Base-by-base conservation (phyloP, 2,888 invertebrate species). In the Acanthosepion lycidas region DNA sequence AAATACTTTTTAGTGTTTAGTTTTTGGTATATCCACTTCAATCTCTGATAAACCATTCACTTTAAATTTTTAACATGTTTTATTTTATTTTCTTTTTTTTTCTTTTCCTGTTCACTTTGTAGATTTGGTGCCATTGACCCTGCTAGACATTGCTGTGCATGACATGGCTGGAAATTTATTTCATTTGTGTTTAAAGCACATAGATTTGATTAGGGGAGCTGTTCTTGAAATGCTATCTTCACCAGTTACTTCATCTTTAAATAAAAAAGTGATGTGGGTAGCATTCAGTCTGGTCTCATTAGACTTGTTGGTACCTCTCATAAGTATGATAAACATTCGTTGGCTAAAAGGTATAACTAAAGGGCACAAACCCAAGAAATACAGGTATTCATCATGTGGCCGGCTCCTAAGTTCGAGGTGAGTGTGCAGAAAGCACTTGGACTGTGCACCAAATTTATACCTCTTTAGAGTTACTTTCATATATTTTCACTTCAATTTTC, bases 331-430 rank as follows among this genome's bases (percentile, higher is more conserved):
- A 78, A 78, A 78, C 78, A 78, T 78, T 33, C 9, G n/a, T 15
- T 78, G 78, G 78, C 78, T 78, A 78, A 78, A 78, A 78, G 78
- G 78, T n/a, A n/a, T 78, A 78, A 78, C n/a, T 33, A 78, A 78
- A 78, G n/a, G 15, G 78, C 78, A 33, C 78, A 78, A 78, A n/a
- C 78, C 78, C n/a, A 78, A 78, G 78, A n/a, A 78, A 78, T 78
- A 78, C 78, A 78, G 78, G 78, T 78, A 33, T 78, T 78, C 78
- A n/a, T 78, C 78, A 78, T 78, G 78, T 78, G 78, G 78, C 78
- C 78, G 78, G n/a, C 78, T 78, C 33, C 33, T 78, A 78, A 78
- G n/a, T 33, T 78, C 78, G 78, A 78, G 78, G 78, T 78, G 78
- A 78, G 78, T n/a, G 78, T 28, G n/a, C 15, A 78, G 8, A 78